Conservation (phyloP, 2,113 vertebrate genomes). For the Python bivittatus region DNA sequence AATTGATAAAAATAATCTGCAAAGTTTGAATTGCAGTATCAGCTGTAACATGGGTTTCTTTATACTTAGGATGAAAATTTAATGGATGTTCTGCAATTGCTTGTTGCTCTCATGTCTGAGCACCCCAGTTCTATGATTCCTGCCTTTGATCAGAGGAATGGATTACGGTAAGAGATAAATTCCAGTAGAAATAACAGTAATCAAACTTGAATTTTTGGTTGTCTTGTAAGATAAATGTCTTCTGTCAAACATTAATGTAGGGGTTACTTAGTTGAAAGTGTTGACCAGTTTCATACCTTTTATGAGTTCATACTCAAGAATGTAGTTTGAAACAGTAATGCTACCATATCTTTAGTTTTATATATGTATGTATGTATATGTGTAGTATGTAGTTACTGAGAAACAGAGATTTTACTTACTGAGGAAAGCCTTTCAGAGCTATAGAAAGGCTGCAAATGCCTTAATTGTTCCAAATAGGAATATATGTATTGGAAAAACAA, state of each 20-base stretch:
- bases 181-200: constrained; percentile 27
- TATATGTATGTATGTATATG: not conserved
- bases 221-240: not conserved
- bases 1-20: not conserved
- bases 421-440: not conserved
- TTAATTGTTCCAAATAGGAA: not conserved
- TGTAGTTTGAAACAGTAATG: not conserved
- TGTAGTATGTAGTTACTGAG: not conserved
- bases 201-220: not conserved
- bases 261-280: constrained; percentile 17
- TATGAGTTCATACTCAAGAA: not conserved
- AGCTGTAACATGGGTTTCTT: not conserved
- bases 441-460: not conserved
- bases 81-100: constrained; percentile 95
- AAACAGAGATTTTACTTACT: not conserved
- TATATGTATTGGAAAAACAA: not conserved
- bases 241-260: constrained; percentile 24
- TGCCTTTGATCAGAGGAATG: constrained; percentile 96
- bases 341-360: not conserved
- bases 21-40: not conserved
- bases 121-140: constrained; percentile 92
- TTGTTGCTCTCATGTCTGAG: constrained; percentile 97
- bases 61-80: constrained; percentile 92
- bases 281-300: constrained; percentile 27
- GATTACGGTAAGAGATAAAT: constrained; percentile 84